Conservation (phyloP, 2,888 invertebrate species). For the Megamerina dolium region DNA sequence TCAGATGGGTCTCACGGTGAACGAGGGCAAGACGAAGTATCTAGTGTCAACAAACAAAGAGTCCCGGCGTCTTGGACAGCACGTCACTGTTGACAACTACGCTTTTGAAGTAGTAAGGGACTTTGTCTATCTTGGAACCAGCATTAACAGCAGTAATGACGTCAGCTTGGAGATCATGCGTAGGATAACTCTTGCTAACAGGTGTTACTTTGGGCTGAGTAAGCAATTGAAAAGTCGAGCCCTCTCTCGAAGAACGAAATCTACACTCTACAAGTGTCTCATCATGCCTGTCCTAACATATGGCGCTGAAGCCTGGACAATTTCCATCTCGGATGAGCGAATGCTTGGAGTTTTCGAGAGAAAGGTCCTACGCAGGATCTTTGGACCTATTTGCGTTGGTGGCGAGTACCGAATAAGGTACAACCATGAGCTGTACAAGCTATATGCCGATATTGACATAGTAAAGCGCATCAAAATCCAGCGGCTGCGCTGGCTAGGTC, state of each 20-base stretch:
- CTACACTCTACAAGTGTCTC: neutral
- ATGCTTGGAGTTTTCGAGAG: neutral
- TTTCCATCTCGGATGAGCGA: neutral
- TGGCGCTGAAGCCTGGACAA: neutral
- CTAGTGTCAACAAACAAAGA: neutral
- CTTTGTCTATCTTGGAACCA: neutral
- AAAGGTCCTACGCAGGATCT: neutral
- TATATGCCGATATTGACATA: neutral
- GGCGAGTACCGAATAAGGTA: neutral
- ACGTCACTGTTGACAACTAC: neutral
- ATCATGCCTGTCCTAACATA: neutral
- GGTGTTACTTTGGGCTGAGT: neutral
- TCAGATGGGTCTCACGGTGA: neutral
- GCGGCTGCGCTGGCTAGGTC: neutral
- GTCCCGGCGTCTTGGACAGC: neutral
- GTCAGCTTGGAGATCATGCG: neutral
- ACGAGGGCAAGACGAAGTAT: neutral
- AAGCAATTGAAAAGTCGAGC: neutral
- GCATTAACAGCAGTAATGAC: neutral
- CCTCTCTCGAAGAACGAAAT: neutral
- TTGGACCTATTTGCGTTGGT: neutral
- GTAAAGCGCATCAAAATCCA: neutral
- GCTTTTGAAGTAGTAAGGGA: neutral
- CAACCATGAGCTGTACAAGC: neutral
- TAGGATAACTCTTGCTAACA: neutral